These are phyloP conservation scores for Alethe diademata DNA, from an alignment of 2,113 vertebrate species.

Conservation along the genomic window DNA sequence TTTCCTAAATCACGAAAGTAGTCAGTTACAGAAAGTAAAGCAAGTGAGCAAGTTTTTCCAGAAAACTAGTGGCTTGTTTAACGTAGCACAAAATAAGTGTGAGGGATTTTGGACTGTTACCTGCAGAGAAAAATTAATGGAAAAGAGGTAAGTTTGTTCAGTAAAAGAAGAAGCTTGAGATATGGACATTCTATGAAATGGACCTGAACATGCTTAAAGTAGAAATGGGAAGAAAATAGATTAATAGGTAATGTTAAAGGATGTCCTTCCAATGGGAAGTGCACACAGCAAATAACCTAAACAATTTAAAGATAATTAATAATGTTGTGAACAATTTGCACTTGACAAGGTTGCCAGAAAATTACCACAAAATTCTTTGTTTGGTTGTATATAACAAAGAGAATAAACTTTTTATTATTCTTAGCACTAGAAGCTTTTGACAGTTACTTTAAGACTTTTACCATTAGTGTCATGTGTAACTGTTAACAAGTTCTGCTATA, in stretches of 20 bases:
- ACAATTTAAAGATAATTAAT: neutral
- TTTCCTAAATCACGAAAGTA: neutral
- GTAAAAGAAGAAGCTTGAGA: neutral
- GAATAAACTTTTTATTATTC: neutral
- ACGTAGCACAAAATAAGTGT: accelerated
- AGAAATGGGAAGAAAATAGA: neutral
- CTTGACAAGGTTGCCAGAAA: neutral
- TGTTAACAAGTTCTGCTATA: neutral
- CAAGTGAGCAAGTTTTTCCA: neutral
- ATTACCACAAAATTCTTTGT: neutral
- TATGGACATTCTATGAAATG: neutral
- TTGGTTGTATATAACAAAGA: neutral
- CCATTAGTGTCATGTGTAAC: neutral
- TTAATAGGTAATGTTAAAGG: neutral
- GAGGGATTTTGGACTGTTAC: neutral
- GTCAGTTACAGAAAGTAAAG: neutral
- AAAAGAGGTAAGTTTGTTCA: neutral
- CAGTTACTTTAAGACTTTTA: neutral
- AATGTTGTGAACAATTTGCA: neutral
- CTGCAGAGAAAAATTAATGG: neutral
- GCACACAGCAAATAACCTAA: neutral
- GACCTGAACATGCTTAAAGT: neutral
- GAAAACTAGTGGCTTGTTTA: neutral
- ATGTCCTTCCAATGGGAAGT: neutral
- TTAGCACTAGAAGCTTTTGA: neutral